Evolutionary conservation across 2,888 invertebrate genomes (phyloP), one percentile per base, ranked within the genome.

Genomic region (Ischnura elegans): DNA sequence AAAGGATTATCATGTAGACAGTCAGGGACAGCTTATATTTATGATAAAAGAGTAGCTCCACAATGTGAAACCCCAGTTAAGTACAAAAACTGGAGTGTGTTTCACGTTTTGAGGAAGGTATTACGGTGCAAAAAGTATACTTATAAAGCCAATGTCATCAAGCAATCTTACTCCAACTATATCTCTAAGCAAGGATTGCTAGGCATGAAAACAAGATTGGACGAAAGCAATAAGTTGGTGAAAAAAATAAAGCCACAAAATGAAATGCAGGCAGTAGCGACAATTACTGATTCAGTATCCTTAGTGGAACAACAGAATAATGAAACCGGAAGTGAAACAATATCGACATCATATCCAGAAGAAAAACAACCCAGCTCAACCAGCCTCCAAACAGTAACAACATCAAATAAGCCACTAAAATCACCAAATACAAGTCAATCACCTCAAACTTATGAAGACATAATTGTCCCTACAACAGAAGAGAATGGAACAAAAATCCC

Each of bases 21-120:
- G 55, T 87, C 51, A 61, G 94, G 93, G 42, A 94, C 87, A 10
- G 94, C 94, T 94, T 97, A 97, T 94, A 95, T 96, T 86, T 97
- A 96, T 95, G 97, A 97, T 94, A 97, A 96, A 94, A 96, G 96
- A 95, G 96, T 97, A 4, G 97, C 97, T 21, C 98, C 98, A 0
- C 96, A 97, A 94, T 98, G 98, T 95, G 95, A 96, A 47, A 96
- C 96, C 21, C 97, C 97, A 0, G 95, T 95, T 47, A 97, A 97
- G 94, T 96, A 96, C 94, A 96, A 96, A 94, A 96, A 97, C 94
- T 97, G 97, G 96, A 97, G 97, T 94, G 96, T 97, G 6, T 97
- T 97, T 95, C 97, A 97, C 95, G 97, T 97, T 2, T 95, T 97
- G 94, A 96, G 97, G 76, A 97, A 97, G 95, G 96, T 97, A 76